Evolutionary conservation across 2,113 vertebrate species (phyloP).

Genomic region (Arothron firmamentum): DNA sequence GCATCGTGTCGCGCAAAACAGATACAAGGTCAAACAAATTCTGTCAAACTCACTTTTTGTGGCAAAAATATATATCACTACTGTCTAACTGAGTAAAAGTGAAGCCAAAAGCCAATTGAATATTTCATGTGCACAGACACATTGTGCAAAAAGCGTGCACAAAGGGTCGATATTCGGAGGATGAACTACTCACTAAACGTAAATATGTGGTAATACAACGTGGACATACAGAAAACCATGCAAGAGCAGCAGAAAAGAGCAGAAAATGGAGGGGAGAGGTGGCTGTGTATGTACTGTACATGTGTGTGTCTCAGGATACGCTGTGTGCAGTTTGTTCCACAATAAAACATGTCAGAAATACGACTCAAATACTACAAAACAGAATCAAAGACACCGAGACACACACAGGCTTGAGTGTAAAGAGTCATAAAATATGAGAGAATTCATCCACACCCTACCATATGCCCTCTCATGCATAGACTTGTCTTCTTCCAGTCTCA

Average conservation of each 20-base stretch:
- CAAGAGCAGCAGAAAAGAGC: constrained; percentile 42
- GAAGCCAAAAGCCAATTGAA: too few species aligned
- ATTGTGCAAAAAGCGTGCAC: background rate
- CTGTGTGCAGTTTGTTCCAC: constrained; percentile 45
- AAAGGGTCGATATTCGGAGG: background rate
- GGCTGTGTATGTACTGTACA: constrained; percentile 49
- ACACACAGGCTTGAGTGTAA: constrained; percentile 45
- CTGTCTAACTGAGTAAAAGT: too few species aligned
- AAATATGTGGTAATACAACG: constrained; percentile 35
- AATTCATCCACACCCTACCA: constrained; percentile 12
- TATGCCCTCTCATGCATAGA: constrained; percentile 39
- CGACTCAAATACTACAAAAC: constrained; percentile 31
- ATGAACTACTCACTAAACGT: constrained; percentile 26
- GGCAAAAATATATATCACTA: too few species aligned
- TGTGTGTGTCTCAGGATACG: constrained; percentile 66
- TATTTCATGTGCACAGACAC: background rate
- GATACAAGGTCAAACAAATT: too few species aligned
- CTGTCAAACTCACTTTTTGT: too few species aligned
- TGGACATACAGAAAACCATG: constrained; percentile 52
- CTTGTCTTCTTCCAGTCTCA: constrained; percentile 13
- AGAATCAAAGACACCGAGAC: constrained; percentile 55
- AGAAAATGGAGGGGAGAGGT: constrained; percentile 33
- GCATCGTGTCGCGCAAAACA: too few species aligned
- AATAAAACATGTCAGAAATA: constrained; percentile 29
- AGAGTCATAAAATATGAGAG: constrained; percentile 17